These are phyloP conservation scores for Trichopria drosophilae DNA, from an alignment of 2,888 invertebrate genomes.

Conservation along the genomic window DNA sequence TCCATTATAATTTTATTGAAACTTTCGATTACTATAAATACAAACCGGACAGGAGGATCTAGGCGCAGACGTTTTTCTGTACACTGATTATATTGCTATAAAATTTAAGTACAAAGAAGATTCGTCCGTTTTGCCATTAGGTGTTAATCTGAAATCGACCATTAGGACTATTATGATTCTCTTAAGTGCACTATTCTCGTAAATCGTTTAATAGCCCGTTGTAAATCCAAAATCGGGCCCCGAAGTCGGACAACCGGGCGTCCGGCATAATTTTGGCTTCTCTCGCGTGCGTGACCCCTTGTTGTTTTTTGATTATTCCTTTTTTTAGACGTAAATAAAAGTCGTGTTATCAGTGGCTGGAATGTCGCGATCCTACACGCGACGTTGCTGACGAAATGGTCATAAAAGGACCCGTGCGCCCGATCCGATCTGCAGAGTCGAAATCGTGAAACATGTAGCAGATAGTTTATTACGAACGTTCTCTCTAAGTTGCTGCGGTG, in stretches of 20 bases:
- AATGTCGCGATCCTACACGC: conserved; percentile 35
- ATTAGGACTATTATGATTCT: too few relatives aligned
- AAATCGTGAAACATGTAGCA: too few relatives aligned
- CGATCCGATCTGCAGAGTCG: too few relatives aligned
- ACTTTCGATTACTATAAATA: too few relatives aligned
- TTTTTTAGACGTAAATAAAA: conserved; percentile 30
- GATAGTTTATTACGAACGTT: too few relatives aligned
- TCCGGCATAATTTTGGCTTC: conserved; percentile 24
- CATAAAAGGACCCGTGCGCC: conserved; percentile 33
- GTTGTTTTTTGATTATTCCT: conserved; percentile 4
- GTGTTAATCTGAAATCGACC: conserved; percentile 17
- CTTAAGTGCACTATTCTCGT: neutral
- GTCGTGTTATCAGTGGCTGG: conserved; percentile 28
- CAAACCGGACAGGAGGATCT: too few relatives aligned
- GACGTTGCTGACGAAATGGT: conserved; percentile 35
- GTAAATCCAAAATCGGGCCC: conserved; percentile 9
- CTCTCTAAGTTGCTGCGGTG: too few relatives aligned
- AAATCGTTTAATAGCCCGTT: conserved; percentile 19
- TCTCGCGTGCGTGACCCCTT: conserved; percentile 17
- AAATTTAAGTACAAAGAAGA: too few relatives aligned
- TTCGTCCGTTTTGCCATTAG: too few relatives aligned
- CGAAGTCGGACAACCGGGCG: conserved; percentile 8
- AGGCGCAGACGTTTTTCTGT: too few relatives aligned
- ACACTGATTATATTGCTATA: too few relatives aligned
- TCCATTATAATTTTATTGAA: too few relatives aligned